These are phyloP conservation scores for Acleris cristana DNA, from an alignment of 2,888 invertebrate species.

Conservation along the genomic window DNA sequence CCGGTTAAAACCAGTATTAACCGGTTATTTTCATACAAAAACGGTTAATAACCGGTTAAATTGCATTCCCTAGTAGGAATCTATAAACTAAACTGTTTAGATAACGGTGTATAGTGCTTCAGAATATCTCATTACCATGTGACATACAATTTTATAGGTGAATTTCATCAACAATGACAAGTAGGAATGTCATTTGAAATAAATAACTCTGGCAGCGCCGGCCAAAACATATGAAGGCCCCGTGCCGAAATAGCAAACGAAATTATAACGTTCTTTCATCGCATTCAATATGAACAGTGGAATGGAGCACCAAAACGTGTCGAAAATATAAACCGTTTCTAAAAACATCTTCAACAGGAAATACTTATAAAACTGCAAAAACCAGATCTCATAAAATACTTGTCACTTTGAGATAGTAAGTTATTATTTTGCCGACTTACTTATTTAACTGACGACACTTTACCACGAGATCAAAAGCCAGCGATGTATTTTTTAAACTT, in stretches of 20 bases:
- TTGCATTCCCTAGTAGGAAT: too few species aligned
- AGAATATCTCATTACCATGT: conserved; percentile 31
- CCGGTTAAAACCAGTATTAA: too few species aligned
- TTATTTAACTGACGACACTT: conserved; percentile 25
- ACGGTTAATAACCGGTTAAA: too few species aligned
- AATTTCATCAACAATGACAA: conserved; percentile 53
- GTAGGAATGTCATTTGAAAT: conserved; percentile 47
- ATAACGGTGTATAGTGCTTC: conserved; percentile 19
- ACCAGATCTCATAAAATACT: conserved; percentile 38
- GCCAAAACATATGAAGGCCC: conserved; percentile 82
- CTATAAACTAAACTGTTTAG: conserved; percentile 25
- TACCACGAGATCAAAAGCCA: conserved; percentile 32
- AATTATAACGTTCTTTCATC: conserved; percentile 35
- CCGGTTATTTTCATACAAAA: too few species aligned
- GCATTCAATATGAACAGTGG: conserved; percentile 15
- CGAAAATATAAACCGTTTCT: conserved; percentile 20
- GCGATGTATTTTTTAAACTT: conserved; percentile 1
- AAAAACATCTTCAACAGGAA: conserved; percentile 23
- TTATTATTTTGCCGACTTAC: conserved; percentile 11
- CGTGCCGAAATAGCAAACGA: conserved; percentile 45
- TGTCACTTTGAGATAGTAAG: conserved; percentile 15
- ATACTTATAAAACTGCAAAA: conserved; percentile 18
- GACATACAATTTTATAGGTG: conserved; percentile 70
- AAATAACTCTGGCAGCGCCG: conserved; percentile 41
- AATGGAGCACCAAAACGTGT: conserved; percentile 34